Evolutionary conservation across 2,113 vertebrate species (phyloP).

Genomic region (Glaucidium brasilianum): DNA sequence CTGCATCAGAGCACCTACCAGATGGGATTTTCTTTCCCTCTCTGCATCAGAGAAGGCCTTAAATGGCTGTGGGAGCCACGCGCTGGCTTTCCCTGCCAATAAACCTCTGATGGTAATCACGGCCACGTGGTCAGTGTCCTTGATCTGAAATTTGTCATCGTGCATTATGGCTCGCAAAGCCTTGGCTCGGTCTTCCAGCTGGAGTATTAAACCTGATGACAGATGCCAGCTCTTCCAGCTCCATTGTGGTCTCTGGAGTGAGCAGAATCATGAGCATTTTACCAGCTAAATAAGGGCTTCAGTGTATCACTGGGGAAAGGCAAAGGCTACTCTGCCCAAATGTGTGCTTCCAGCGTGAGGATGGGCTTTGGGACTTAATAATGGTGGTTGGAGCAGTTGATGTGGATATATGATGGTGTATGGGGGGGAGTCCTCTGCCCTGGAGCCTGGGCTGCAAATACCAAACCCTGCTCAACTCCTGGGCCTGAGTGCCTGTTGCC

Average conservation of each 20-base stretch:
- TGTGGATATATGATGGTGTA: rapidly evolving
- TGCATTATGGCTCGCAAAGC: not conserved
- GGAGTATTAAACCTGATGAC: not conserved
- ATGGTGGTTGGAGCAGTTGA: not conserved
- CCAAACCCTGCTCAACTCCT: not conserved
- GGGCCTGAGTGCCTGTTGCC: rapidly evolving
- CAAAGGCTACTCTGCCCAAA: not conserved
- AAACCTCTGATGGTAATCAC: not conserved
- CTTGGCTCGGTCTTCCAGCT: not conserved
- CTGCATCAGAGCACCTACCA: not conserved
- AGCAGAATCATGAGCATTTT: rapidly evolving
- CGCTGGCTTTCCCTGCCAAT: not conserved
- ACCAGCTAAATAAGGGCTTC: not conserved
- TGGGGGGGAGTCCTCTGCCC: rapidly evolving
- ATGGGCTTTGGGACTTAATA: rapidly evolving
- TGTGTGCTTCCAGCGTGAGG: rapidly evolving
- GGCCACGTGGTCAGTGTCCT: not conserved
- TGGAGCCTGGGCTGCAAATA: not conserved
- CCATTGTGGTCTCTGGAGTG: not conserved
- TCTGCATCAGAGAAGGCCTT: not conserved
- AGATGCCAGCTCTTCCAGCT: not conserved
- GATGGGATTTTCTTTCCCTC: not conserved
- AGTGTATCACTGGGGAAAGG: not conserved
- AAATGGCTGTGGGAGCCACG: not conserved
- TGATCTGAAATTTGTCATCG: not conserved